Percentiles rank a stretch among this genome's conserved stretches.
Conservation (phyloP, 2,888 invertebrate genomes). For the Diaperis boleti region DNA sequence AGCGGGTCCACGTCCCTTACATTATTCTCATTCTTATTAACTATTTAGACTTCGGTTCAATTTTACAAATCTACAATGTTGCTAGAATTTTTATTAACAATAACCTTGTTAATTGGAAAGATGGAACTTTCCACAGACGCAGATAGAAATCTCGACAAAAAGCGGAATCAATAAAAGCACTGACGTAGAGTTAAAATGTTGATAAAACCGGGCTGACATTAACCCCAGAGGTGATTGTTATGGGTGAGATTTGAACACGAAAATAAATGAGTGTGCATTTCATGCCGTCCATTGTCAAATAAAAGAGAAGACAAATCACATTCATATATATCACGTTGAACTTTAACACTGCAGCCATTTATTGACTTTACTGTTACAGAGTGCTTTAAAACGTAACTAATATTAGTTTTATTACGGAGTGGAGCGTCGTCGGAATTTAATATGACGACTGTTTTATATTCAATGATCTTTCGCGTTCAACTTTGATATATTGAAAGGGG, state of each 20-base stretch:
- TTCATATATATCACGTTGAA: conserved; percentile 56
- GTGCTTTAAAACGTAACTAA: conserved; percentile 27
- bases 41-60: too few species aligned
- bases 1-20: too few species aligned
- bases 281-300: conserved; percentile 51
- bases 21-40: too few species aligned
- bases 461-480: conserved; percentile 16
- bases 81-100: too few species aligned
- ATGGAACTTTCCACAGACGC: neutral
- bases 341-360: conserved; percentile 53
- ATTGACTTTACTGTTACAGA: conserved; percentile 41
- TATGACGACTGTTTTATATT: conserved; percentile 6
- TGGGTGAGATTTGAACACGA: conserved; percentile 39
- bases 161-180: neutral
- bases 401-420: conserved; percentile 18
- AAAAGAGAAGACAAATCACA: conserved; percentile 55
- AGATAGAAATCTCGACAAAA: neutral
- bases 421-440: conserved; percentile 8
- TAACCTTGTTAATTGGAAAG: too few species aligned
- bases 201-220: conserved; percentile 28
- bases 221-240: conserved; percentile 36
- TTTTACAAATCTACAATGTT: too few species aligned
- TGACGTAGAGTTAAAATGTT: conserved; percentile 20
- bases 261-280: conserved; percentile 51
- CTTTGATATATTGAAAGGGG: conserved; percentile 23